Base-by-base conservation (phyloP, 2,113 vertebrate species). In the Coturnix japonica region DNA sequence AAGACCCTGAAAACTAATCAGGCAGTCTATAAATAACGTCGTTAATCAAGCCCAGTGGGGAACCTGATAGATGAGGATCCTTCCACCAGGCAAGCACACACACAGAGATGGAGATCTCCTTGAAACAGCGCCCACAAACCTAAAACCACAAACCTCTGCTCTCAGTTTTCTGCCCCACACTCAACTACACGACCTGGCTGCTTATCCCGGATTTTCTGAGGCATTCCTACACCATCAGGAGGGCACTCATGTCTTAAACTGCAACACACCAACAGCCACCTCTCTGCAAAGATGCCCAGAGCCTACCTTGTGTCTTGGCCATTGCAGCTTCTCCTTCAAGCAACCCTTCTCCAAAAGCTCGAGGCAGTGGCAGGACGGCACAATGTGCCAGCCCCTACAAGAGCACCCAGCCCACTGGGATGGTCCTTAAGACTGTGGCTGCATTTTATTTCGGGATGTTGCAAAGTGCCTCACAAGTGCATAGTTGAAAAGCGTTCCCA, bases 1-100 rank as follows among this genome's bases (percentile, higher is more conserved):
- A 23, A 87, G 89, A 92, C 67, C 85, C 7, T 67, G 84, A 73
- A 82, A 93, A 70, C 91, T 74, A 63, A 90, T 91, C 81, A 94
- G 71, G 28, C 66, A n/a, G 84, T 19, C 83, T 49, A 80, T 77
- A 85, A 82, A 73, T 54, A 80, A 43, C 39, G 33, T 4, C 51
- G 23, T 25, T 49, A 82, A 87, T 63, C 78, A 76, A 54, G 63
- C 47, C 33, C 59, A 17, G 63, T 11, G 33, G 71, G 74, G 63
- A 91, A 44, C 41, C 47, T 22, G 44, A 4, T 59, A 13, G 31
- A 63, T 26, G 37, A 81, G 46, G 63, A 82, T 41, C 74, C 31
- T 59, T 80, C 74, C 44, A 49, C n/a, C 33, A 9, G 28, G 6
- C 56, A 73, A 70, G 61, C 30, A 28, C n/a, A 37, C 3, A 19